phyloP scores from a whole-genome alignment of 2,888 invertebrate species.

The Lingula anatina region DNA sequence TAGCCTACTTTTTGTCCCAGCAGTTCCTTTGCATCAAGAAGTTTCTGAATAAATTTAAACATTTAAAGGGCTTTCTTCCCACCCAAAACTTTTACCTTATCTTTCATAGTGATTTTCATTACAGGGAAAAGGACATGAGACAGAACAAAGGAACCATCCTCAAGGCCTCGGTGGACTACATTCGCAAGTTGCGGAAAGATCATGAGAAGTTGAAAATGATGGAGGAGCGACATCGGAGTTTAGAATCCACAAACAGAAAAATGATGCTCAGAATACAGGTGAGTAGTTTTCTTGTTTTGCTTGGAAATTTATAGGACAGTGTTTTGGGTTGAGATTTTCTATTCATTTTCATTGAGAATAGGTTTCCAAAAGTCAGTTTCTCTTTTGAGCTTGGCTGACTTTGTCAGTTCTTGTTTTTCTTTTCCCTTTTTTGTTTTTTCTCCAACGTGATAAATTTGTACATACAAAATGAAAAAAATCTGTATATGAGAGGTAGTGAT shows the following conservation, averaged over 20 bases:
- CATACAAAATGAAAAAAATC: too few species aligned
- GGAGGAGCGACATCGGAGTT: constrained; percentile 72
- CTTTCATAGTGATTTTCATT: too few species aligned
- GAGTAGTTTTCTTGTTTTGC: constrained; percentile 10
- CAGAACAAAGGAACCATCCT: constrained; percentile 78
- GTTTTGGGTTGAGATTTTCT: neutral
- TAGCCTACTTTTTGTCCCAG: too few species aligned
- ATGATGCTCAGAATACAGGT: constrained; percentile 80
- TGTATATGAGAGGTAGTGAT: too few species aligned
- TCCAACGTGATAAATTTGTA: too few species aligned
- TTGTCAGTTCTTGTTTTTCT: neutral
- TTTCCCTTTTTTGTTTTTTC: neutral
- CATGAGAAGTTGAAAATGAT: constrained; percentile 70
- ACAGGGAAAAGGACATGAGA: constrained; percentile 54
- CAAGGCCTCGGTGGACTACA: constrained; percentile 97
- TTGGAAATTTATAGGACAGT: neutral
- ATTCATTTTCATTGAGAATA: neutral
- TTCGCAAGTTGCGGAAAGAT: constrained; percentile 70
- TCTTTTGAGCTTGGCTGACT: neutral
- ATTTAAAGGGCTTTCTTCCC: too few species aligned
- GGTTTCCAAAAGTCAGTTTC: neutral
- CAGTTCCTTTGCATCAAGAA: too few species aligned
- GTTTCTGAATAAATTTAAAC: too few species aligned
- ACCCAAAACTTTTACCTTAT: too few species aligned
- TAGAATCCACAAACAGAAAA: constrained; percentile 78